Evolutionary conservation across 1,140 invertebrate genomes (phyloP).

Genomic region (Drosophila funebris): DNA sequence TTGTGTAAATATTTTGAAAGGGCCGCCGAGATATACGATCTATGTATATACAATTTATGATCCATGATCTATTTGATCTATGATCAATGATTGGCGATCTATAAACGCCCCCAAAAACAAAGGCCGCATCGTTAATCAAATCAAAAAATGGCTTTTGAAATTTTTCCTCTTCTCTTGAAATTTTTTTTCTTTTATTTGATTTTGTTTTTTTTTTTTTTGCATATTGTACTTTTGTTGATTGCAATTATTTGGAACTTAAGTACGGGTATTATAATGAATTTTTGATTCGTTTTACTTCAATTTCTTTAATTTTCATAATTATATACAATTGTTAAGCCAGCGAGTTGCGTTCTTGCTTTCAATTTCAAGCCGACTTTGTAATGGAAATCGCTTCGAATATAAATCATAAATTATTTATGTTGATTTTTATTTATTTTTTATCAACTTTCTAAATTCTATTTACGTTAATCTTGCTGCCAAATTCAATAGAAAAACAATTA

Average conservation of each 20-base stretch:
- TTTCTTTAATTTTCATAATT: constrained; percentile 31
- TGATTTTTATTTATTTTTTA: not conserved
- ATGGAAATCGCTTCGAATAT: not conserved
- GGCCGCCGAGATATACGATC: constrained; percentile 9
- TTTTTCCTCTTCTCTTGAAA: not conserved
- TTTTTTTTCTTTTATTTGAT: not conserved
- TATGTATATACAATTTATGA: not conserved
- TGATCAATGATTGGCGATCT: constrained; percentile 21
- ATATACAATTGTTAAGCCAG: constrained; percentile 13
- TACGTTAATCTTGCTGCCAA: too few relatives aligned
- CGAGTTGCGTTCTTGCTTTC: not conserved
- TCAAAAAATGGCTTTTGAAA: constrained; percentile 15
- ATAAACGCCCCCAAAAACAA: constrained; percentile 20
- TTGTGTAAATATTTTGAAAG: constrained; percentile 74
- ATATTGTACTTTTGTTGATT: constrained; percentile 18
- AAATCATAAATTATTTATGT: not conserved
- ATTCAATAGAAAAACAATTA: too few relatives aligned
- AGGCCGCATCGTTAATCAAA: constrained; percentile 67
- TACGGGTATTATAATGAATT: constrained; percentile 43
- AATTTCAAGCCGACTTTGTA: not conserved
- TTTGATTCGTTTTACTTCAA: constrained; percentile 48
- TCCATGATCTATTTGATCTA: constrained; percentile 6
- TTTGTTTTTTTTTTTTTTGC: constrained; percentile 31
- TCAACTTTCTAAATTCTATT: not conserved
- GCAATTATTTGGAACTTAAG: constrained; percentile 53